Evolutionary conservation across 2,888 invertebrate species (phyloP), one percentile per base, ranked within the genome.

Genomic region (Tyria jacobaeae): DNA sequence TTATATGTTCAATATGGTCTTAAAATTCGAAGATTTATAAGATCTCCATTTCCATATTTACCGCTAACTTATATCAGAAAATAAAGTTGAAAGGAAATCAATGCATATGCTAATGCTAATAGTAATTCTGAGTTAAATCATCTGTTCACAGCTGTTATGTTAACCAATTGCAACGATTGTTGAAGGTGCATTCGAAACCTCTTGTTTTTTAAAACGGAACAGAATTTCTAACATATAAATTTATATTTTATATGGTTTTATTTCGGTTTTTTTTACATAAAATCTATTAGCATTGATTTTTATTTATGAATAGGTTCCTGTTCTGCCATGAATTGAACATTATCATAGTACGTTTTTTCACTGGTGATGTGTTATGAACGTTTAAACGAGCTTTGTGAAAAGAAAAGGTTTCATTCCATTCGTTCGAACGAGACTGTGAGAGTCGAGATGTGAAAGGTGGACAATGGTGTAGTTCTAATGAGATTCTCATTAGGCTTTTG

Each of bases 401-500:
- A 44, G 54, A 62, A 67, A 60, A 60, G 59, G 57, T 62, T 71
- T 62, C 47, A 50, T 21, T 44, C 12, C 21, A 44, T 50, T 51
- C 34, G 14, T 51, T 44, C 12, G 44, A 44, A 21, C 44, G 21
- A 44, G 21, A 44, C 44, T 49, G 48, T 44, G 44, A 59, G 25
- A 41, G 37, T 64, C 62, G 56, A 66, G 63, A 64, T 57, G 88
- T 85, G 87, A 87, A 85, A 86, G 85, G 84, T 81, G 76, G 75
- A 83, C 82, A 85, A 82, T 84, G 82, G 81, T 65, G 44, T 53
- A 70, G 49, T 72, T 75, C 70, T 76, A 70, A 77, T 68, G 68
- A 78, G 78, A 71, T 83, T 87, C 78, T 74, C 75, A 80, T 82
- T 81, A 82, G 77, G 80, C 80, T 88, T 87, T 86, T 81, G 82